A percentile compares a stretch with the other conserved stretches of the same genome.
phyloP scores from a whole-genome alignment of 2,113 vertebrate species.

The Colinus virginianus region DNA sequence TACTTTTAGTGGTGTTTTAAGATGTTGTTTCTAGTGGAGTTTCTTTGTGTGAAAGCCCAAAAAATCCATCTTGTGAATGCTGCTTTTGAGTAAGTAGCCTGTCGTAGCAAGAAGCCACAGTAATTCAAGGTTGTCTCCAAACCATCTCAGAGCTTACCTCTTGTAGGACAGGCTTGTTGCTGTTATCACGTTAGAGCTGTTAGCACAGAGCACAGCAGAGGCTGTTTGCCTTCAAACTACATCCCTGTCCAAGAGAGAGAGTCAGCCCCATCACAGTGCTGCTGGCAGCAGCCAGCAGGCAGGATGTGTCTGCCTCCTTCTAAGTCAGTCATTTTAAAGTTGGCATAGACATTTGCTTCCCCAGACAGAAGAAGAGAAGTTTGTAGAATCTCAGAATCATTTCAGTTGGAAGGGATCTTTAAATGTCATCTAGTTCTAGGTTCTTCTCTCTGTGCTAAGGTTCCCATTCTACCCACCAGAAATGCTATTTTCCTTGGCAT shows the following conservation, averaged over 20 bases:
- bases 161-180: constrained; percentile 10
- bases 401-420: too few species aligned
- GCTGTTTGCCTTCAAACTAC: not conserved
- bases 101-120: constrained; percentile 3
- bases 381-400: too few species aligned
- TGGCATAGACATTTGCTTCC: rapidly evolving
- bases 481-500: not conserved
- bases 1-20: constrained; percentile 43
- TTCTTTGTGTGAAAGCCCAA: not conserved
- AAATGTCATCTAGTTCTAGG: too few species aligned
- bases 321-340: not conserved
- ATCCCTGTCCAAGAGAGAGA: too few species aligned
- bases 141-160: constrained; percentile 31
- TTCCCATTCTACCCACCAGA: not conserved
- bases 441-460: not conserved
- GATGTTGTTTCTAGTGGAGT: not conserved
- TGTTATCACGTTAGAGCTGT: not conserved
- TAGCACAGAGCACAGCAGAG: not conserved
- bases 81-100: constrained; percentile 45
- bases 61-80: constrained; percentile 35
- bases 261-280: too few species aligned
- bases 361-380: not conserved
- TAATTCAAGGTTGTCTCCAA: constrained; percentile 59
- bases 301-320: not conserved
- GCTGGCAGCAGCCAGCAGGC: not conserved